Conservation (phyloP, 2,888 invertebrate genomes). For the Mellilla xanthometata region DNA sequence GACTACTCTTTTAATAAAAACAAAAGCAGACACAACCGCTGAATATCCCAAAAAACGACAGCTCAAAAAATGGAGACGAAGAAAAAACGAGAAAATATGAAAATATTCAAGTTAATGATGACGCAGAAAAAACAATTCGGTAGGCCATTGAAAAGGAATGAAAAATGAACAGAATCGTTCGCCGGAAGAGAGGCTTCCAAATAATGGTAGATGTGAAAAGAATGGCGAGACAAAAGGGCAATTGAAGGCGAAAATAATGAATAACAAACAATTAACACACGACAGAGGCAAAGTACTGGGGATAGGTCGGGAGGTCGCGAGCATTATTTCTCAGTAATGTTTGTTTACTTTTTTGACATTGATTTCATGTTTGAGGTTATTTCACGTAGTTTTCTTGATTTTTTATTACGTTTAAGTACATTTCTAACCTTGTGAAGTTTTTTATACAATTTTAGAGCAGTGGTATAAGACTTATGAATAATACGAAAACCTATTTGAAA, state of each 20-base stretch:
- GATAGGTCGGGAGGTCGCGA: constrained; percentile 31
- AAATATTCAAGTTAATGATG: constrained; percentile 71
- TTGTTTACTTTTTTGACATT: no score
- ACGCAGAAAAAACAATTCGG: constrained; percentile 68
- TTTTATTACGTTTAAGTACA: no score
- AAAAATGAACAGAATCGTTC: constrained; percentile 74
- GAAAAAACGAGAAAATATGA: constrained; percentile 14
- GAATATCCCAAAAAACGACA: constrained; percentile 24
- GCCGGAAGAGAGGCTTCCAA: constrained; percentile 67
- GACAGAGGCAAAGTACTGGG: constrained; percentile 39
- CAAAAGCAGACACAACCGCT: constrained; percentile 20
- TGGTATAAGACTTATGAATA: no score
- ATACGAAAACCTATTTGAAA: no score
- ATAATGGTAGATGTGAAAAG: constrained; percentile 70
- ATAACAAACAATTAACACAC: constrained; percentile 81
- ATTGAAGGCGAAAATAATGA: constrained; percentile 81
- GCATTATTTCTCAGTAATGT: no score
- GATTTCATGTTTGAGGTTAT: no score
- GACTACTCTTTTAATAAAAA: constrained; percentile 11
- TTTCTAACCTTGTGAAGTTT: no score
- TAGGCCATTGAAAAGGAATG: constrained; percentile 64
- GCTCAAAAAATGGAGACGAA: constrained; percentile 16
- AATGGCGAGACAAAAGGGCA: constrained; percentile 76
- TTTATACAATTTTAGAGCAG: no score
- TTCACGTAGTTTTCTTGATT: no score